These are phyloP conservation scores for Tenualosa thibaudeaui DNA, from an alignment of 2,797 vertebrate genomes.

Conservation along the genomic window DNA sequence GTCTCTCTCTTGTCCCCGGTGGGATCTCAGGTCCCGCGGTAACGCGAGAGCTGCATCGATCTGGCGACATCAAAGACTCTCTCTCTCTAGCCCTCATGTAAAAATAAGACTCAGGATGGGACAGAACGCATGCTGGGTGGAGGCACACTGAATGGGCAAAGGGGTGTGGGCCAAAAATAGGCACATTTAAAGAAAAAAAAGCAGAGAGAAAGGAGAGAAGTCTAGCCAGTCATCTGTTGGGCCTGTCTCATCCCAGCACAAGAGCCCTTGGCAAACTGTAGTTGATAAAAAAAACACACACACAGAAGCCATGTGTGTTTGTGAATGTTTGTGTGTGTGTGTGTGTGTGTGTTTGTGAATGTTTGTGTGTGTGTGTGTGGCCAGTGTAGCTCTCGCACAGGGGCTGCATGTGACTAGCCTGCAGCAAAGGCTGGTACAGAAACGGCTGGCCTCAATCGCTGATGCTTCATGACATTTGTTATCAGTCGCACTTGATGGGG, in stretches of 20 bases:
- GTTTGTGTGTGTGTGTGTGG: background rate
- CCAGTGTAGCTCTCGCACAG: background rate
- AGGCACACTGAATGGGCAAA: background rate
- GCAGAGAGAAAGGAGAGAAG: background rate
- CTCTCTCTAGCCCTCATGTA: slow-evolving; percentile 34
- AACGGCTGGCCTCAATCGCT: background rate
- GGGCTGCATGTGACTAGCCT: background rate
- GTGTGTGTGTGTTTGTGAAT: background rate
- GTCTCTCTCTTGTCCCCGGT: slow-evolving; percentile 38
- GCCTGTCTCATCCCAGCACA: background rate
- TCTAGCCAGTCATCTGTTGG: background rate
- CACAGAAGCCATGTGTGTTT: background rate
- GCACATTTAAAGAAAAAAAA: background rate
- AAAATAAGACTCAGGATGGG: slow-evolving; percentile 35
- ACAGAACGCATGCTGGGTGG: background rate
- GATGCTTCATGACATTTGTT: background rate
- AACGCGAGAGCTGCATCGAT: slow-evolving; percentile 62
- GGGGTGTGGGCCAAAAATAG: background rate
- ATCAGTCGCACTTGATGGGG: background rate
- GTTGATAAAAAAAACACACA: background rate
- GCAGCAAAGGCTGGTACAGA: background rate
- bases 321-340: background rate
- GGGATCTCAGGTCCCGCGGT: slow-evolving; percentile 54
- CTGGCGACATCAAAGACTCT: slow-evolving; percentile 45
- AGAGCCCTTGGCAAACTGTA: background rate